A percentile compares a stretch with the other conserved stretches of the same genome.
These are phyloP conservation scores for Diorhabda elongata DNA, from an alignment of 1,140 invertebrate genomes.

Conservation along the genomic window DNA sequence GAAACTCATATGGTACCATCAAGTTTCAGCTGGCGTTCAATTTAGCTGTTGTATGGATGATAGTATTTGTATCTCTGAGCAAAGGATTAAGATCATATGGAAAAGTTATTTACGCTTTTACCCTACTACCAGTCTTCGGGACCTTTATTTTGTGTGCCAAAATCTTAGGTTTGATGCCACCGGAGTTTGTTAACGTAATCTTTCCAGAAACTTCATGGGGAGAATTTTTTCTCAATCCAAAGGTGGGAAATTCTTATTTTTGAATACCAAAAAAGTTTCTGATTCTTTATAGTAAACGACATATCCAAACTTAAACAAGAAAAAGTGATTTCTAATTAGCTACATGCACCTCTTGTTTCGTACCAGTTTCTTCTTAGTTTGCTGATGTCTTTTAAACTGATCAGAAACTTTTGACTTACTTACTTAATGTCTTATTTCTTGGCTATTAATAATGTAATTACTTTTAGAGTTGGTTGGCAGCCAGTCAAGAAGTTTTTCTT, in stretches of 20 bases:
- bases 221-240: conserved; percentile 79
- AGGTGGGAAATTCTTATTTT: conserved; percentile 50
- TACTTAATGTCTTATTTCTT: too few species aligned
- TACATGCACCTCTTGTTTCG: too few species aligned
- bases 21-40: conserved; percentile 88
- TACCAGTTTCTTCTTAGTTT: too few species aligned
- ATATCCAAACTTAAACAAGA: too few species aligned
- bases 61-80: conserved; percentile 82
- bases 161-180: conserved; percentile 65
- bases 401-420: too few species aligned
- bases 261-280: too few species aligned
- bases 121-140: conserved; percentile 67
- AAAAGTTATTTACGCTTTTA: conserved; percentile 74
- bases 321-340: too few species aligned
- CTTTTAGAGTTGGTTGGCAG: conserved; percentile 77
- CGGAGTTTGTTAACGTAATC: conserved; percentile 59
- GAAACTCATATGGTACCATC: conserved; percentile 61
- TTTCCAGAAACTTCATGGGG: conserved; percentile 74
- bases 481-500: conserved; percentile 81
- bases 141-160: conserved; percentile 70
- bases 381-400: too few species aligned
- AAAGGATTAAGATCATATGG: conserved; percentile 84
- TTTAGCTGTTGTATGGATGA: conserved; percentile 85
- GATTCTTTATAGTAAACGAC: too few species aligned
- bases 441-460: conserved; percentile 16